A percentile compares a stretch with the other conserved stretches of the same genome.
Evolutionary conservation across 2,113 vertebrate genomes (phyloP).

Genomic region (Pipa parva): DNA sequence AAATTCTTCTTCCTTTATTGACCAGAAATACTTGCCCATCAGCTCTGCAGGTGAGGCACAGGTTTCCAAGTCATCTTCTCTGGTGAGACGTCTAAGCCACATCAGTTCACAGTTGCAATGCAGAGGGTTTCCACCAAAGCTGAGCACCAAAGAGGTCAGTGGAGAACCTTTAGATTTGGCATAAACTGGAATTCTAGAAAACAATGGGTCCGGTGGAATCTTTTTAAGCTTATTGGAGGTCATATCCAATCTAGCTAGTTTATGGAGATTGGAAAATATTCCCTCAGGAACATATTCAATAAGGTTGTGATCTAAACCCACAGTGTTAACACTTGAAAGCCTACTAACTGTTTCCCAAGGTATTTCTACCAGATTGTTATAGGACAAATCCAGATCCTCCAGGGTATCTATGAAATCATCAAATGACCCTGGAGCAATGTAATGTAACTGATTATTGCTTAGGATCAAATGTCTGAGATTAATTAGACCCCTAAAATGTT

Average conservation of each 20-base stretch:
- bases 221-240: conserved; percentile 95
- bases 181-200: conserved; percentile 84
- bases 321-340: conserved; percentile 83
- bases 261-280: conserved; percentile 90
- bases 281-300: conserved; percentile 88
- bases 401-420: conserved; percentile 85
- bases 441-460: conserved; percentile 86
- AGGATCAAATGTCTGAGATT: conserved; percentile 87
- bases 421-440: conserved; percentile 75
- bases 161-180: conserved; percentile 82
- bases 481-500: conserved; percentile 81
- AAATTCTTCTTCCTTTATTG: conserved; percentile 90
- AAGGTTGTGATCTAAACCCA: conserved; percentile 91
- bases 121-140: conserved; percentile 86
- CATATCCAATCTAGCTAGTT: conserved; percentile 89
- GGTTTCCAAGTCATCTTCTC: conserved; percentile 88
- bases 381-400: conserved; percentile 92
- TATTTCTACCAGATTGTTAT: conserved; percentile 82
- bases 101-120: conserved; percentile 94
- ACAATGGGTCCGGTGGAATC: conserved; percentile 87
- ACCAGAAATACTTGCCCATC: conserved; percentile 91
- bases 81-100: conserved; percentile 82
- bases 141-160: conserved; percentile 75
- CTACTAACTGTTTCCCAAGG: conserved; percentile 84
- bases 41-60: conserved; percentile 84